Percentiles rank a stretch among this genome's conserved stretches.
phyloP scores from a whole-genome alignment of 2,113 vertebrate genomes.

The Eclectus roratus region DNA sequence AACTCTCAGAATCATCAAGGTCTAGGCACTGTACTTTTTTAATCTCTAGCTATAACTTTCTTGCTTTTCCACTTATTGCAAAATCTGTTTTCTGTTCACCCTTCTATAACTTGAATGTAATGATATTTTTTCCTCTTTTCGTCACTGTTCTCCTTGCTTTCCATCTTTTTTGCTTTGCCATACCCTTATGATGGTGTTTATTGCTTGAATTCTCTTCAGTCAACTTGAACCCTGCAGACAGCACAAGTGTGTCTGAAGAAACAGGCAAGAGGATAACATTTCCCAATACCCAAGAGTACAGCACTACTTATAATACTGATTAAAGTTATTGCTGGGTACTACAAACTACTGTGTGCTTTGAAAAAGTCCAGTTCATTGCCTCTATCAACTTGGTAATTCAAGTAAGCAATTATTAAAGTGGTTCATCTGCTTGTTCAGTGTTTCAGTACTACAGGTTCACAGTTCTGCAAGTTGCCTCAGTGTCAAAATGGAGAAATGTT shows the following conservation, averaged over 20 bases:
- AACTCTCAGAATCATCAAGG: background rate
- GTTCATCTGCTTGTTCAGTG: background rate
- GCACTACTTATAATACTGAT: background rate
- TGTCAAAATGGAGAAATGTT: background rate
- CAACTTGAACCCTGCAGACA: background rate
- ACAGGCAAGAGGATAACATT: background rate
- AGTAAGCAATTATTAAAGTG: fast-evolving
- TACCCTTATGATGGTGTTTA: background rate
- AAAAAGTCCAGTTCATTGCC: background rate
- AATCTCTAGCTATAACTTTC: background rate
- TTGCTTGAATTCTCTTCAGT: background rate
- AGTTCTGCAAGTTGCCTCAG: background rate
- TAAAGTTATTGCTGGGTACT: background rate
- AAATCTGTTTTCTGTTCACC: background rate
- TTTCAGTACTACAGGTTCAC: background rate
- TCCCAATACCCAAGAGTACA: background rate
- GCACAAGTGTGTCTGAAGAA: background rate
- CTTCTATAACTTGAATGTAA: background rate
- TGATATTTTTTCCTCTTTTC: background rate
- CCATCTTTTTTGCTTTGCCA: background rate
- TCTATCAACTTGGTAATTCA: background rate
- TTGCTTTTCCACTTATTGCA: background rate
- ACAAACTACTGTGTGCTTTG: background rate
- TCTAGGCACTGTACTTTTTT: background rate
- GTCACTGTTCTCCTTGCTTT: background rate